phyloP scores from a whole-genome alignment of 2,797 vertebrate species.

The Myotis planiceps region DNA sequence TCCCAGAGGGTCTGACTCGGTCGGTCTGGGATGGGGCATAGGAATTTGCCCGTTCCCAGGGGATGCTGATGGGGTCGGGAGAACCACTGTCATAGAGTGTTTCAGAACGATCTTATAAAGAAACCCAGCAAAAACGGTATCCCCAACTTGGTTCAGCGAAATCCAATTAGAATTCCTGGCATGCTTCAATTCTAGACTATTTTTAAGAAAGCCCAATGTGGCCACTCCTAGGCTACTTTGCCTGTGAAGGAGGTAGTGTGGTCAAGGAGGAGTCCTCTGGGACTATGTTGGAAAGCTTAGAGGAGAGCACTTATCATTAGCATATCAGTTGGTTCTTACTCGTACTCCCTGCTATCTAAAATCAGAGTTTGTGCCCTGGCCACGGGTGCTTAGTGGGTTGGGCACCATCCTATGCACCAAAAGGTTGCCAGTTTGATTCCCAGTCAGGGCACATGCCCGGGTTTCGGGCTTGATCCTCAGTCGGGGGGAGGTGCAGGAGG shows the following conservation, averaged over 20 bases:
- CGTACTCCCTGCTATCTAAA: background rate
- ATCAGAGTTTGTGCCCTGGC: background rate
- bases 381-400: background rate
- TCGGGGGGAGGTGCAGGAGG: background rate
- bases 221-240: background rate
- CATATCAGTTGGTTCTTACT: background rate
- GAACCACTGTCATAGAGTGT: background rate
- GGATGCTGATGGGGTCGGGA: background rate
- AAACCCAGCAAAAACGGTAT: background rate
- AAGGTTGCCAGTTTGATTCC: background rate
- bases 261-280: background rate
- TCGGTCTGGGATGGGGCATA: background rate
- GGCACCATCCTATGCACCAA: background rate
- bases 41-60: background rate
- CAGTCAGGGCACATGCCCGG: background rate
- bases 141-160: background rate
- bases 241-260: background rate
- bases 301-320: background rate
- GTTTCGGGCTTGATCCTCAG: fast-evolving
- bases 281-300: background rate
- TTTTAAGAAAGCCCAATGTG: background rate
- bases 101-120: background rate
- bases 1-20: background rate
- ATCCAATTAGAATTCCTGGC: background rate
- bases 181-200: background rate